phyloP scores from a whole-genome alignment of 92 coral and sea anemone genomes.

The Palythoa caribaeorum region DNA sequence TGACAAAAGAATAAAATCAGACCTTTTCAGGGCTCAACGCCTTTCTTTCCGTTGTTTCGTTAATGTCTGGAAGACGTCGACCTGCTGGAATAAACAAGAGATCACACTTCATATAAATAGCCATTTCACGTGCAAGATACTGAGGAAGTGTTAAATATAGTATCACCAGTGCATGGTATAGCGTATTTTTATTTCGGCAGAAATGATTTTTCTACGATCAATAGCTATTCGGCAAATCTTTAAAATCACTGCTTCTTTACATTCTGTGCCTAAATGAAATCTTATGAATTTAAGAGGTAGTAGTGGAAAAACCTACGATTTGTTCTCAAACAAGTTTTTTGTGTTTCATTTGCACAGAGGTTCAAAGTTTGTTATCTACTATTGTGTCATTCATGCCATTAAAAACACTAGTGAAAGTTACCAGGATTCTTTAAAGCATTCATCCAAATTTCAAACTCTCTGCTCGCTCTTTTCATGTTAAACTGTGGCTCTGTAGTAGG shows the following conservation, averaged over 20 bases:
- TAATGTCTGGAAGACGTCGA: constrained; percentile 21
- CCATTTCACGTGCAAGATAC: too few species aligned
- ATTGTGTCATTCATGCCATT: not conserved
- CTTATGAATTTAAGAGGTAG: too few species aligned
- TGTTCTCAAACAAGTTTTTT: not conserved
- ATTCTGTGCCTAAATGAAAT: too few species aligned
- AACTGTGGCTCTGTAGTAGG: constrained; percentile 32
- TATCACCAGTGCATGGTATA: too few species aligned
- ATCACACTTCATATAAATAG: too few species aligned
- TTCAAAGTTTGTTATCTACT: too few species aligned
- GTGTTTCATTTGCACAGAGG: not conserved
- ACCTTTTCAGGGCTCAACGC: constrained; percentile 21
- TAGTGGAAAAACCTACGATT: too few species aligned
- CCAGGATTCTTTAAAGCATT: constrained; percentile 14
- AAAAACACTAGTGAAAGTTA: not conserved
- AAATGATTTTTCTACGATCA: too few species aligned
- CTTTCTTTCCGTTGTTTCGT: not conserved
- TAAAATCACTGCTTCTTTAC: too few species aligned
- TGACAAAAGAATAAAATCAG: not conserved
- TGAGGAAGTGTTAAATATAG: too few species aligned
- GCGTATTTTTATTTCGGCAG: not conserved
- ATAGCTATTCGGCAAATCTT: too few species aligned
- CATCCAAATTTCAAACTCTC: constrained; percentile 39
- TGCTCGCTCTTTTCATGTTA: constrained; percentile 19
- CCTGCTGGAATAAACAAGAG: not conserved